A percentile compares a stretch with the other conserved stretches of the same genome.
Conservation (phyloP, 2,113 vertebrate genomes). For the Lophochroa leadbeateri region DNA sequence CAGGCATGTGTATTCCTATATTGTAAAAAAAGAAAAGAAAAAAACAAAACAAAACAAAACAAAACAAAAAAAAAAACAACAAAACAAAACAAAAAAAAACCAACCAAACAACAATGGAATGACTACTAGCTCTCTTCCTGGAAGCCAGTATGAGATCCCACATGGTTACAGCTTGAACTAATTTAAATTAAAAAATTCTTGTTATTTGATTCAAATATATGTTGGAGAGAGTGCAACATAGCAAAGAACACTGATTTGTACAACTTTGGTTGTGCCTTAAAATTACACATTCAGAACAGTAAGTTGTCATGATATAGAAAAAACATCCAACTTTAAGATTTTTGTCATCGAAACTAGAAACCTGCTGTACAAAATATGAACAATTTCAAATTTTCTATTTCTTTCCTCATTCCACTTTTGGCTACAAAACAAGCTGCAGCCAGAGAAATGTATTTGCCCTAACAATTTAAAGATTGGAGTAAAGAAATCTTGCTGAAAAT, state of each 20-base stretch:
- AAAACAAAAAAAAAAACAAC: no score
- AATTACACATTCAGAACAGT: background rate
- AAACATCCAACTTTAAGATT: background rate
- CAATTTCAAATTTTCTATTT: background rate
- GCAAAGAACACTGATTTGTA: background rate
- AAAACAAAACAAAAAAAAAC: background rate
- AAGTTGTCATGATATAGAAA: background rate
- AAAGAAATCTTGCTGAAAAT: background rate
- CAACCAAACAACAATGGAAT: fast-evolving
- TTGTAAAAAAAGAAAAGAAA: background rate
- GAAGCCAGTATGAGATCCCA: background rate
- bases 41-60: background rate
- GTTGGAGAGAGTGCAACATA: background rate
- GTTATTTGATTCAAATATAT: background rate
- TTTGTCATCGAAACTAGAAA: background rate
- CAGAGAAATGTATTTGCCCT: background rate
- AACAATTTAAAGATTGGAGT: background rate
- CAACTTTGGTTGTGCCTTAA: background rate
- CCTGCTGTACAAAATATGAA: background rate
- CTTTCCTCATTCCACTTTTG: background rate
- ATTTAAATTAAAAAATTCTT: background rate
- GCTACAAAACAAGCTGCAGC: background rate
- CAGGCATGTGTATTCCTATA: background rate
- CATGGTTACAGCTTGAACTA: background rate
- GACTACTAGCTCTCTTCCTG: background rate